Percentiles rank a stretch among this genome's conserved stretches.
Evolutionary conservation across 1,140 invertebrate genomes (phyloP).

Genomic region (Lanistes nyassanus): DNA sequence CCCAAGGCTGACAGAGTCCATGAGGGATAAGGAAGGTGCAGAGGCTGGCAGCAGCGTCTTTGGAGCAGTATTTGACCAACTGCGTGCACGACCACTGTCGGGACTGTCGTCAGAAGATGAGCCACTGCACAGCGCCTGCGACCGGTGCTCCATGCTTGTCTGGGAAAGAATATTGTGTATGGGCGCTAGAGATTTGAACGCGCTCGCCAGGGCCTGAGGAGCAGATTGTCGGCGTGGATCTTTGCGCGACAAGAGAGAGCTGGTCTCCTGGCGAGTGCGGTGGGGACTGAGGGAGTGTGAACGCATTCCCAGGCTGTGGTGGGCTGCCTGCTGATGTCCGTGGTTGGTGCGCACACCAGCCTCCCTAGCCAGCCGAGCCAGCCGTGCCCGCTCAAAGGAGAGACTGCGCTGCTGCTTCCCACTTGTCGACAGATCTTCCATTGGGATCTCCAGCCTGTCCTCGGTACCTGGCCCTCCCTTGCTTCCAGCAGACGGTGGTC

Average conservation of each 20-base stretch:
- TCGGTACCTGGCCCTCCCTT: neutral
- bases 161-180: no score
- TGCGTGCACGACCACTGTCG: conserved; percentile 34
- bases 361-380: conserved; percentile 9
- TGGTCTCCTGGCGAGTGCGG: conserved; percentile 22
- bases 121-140: conserved; percentile 20
- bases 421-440: conserved; percentile 77
- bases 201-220: neutral
- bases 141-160: neutral
- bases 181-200: no score
- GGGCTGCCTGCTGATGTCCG: conserved; percentile 24
- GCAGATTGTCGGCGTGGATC: conserved; percentile 23
- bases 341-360: conserved; percentile 13
- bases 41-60: conserved; percentile 55
- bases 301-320: conserved; percentile 21
- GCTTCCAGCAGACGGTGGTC: neutral
- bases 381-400: conserved; percentile 27
- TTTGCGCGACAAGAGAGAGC: conserved; percentile 22
- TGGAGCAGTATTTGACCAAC: conserved; percentile 46
- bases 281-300: conserved; percentile 23
- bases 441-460: conserved; percentile 76
- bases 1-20: conserved; percentile 25
- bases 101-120: conserved; percentile 38
- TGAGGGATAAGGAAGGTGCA: conserved; percentile 52
- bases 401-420: conserved; percentile 38